Percentiles rank a stretch among this genome's conserved stretches.
phyloP scores from a whole-genome alignment of 2,888 invertebrate genomes.

The Cyclophora albipunctata region DNA sequence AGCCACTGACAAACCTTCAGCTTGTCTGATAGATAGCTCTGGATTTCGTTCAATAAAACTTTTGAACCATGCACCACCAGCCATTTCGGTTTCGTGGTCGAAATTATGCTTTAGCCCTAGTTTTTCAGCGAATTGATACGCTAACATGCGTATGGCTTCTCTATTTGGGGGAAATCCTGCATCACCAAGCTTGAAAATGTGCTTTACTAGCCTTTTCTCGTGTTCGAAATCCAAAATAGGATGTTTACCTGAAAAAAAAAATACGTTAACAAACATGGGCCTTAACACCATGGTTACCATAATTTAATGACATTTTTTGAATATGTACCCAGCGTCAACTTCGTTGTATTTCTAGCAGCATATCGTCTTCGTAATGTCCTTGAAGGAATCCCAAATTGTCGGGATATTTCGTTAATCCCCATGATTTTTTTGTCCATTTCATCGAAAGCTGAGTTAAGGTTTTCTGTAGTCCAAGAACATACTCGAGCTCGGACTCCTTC shows the following conservation, averaged over 20 bases:
- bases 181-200: slow-evolving; percentile 18
- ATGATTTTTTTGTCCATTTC: slow-evolving; percentile 21
- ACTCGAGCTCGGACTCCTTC: slow-evolving; percentile 15
- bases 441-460: slow-evolving; percentile 18
- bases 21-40: slow-evolving; percentile 2
- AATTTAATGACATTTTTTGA: not conserved
- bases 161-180: slow-evolving; percentile 22
- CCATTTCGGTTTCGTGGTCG: slow-evolving; percentile 20
- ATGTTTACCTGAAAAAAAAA: slow-evolving; percentile 14
- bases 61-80: slow-evolving; percentile 24
- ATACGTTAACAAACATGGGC: no score
- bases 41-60: slow-evolving; percentile 12
- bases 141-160: slow-evolving; percentile 19
- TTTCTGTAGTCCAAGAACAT: slow-evolving; percentile 20
- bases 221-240: slow-evolving; percentile 19
- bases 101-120: slow-evolving; percentile 23
- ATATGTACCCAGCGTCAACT: slow-evolving; percentile 5
- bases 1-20: no score
- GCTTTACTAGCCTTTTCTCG: slow-evolving; percentile 19
- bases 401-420: slow-evolving; percentile 23
- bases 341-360: slow-evolving; percentile 17
- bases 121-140: slow-evolving; percentile 26
- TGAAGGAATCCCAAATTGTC: slow-evolving; percentile 22
- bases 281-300: no score
- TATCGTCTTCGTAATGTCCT: slow-evolving; percentile 22